Conservation (phyloP, 2,888 invertebrate genomes). For the Orthosia incerta region DNA sequence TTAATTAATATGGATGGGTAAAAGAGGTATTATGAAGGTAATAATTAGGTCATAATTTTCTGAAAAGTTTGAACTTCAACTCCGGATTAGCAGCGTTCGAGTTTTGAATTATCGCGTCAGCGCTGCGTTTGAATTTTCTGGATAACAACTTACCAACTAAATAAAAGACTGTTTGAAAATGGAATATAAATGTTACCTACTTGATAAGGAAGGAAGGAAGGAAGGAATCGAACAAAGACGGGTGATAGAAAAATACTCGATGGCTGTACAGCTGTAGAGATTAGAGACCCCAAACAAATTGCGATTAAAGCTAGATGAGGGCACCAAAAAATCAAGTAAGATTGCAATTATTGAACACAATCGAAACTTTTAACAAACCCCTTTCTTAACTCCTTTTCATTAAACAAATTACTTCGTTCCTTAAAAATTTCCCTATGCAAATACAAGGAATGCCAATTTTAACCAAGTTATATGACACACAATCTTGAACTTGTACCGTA, state of each 20-base stretch:
- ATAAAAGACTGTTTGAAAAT: neutral
- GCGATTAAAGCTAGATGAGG: neutral
- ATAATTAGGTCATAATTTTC: neutral
- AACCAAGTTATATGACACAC: conserved; percentile 30
- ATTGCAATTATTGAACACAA: conserved; percentile 29
- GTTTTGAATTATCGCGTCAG: neutral
- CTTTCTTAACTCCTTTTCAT: neutral
- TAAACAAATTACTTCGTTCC: conserved; percentile 16
- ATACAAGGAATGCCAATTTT: conserved; percentile 19
- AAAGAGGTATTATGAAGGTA: neutral
- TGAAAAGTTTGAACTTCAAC: neutral
- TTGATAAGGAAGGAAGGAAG: too few relatives aligned
- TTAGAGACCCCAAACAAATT: neutral
- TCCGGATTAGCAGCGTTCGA: neutral
- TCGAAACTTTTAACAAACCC: conserved; percentile 8
- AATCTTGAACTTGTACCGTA: conserved; percentile 29
- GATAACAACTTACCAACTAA: neutral
- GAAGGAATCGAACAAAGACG: neutral
- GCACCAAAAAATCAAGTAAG: neutral
- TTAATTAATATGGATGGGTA: neutral
- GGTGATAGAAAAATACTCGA: neutral
- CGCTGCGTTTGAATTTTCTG: neutral
- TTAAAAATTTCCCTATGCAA: conserved; percentile 3
- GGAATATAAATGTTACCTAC: too few relatives aligned
- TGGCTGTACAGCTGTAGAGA: neutral